Conservation (phyloP, 2,888 invertebrate species). For the Agonopterix heracliana region DNA sequence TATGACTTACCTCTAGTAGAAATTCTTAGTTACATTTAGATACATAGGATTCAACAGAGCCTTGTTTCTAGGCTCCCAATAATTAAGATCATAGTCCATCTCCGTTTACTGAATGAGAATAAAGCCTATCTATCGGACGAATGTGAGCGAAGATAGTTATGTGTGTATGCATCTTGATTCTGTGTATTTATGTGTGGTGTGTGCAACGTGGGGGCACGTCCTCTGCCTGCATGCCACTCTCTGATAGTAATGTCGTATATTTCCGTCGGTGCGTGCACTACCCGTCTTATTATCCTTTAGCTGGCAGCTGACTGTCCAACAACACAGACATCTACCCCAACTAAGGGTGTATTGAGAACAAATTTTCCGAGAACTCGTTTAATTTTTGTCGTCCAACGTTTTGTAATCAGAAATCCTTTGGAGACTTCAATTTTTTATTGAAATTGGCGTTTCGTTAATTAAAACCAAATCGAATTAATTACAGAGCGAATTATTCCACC, state of each 20-base stretch:
- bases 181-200: conserved; percentile 42
- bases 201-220: conserved; percentile 36
- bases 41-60: conserved; percentile 13
- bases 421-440: conserved; percentile 58
- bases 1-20: no score
- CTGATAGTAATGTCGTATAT: conserved; percentile 61
- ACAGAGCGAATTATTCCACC: conserved; percentile 54
- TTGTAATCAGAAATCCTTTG: conserved; percentile 61
- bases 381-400: conserved; percentile 37
- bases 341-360: conserved; percentile 11
- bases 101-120: conserved; percentile 67
- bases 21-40: no score
- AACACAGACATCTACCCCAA: conserved; percentile 4
- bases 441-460: conserved; percentile 69
- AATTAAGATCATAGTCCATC: conserved; percentile 80
- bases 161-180: conserved; percentile 55
- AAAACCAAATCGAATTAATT: conserved; percentile 71
- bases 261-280: conserved; percentile 46
- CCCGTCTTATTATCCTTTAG: conserved; percentile 48
- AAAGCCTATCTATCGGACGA: conserved; percentile 55
- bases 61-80: conserved; percentile 58
- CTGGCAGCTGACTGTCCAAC: no score
- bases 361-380: conserved; percentile 26
- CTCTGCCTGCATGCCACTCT: conserved; percentile 52
- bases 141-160: conserved; percentile 35